These are phyloP conservation scores for Blastobasis adustella DNA, from an alignment of 2,888 invertebrate genomes.

Conservation along the genomic window DNA sequence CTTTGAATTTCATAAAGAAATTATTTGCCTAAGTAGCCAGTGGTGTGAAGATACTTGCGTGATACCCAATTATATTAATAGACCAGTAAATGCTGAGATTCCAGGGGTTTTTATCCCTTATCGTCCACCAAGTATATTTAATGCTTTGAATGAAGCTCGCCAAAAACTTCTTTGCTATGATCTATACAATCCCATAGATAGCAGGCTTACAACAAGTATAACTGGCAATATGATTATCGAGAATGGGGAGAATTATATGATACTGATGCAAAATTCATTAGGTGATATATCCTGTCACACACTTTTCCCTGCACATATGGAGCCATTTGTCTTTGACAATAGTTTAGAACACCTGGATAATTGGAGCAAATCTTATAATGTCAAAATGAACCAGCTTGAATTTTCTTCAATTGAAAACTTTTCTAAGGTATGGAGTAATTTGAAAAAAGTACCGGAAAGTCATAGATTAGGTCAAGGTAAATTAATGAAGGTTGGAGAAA, in stretches of 20 bases:
- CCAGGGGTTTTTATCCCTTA: conserved; percentile 45
- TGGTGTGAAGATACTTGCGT: conserved; percentile 61
- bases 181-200: conserved; percentile 41
- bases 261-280: conserved; percentile 53
- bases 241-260: conserved; percentile 37
- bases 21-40: conserved; percentile 54
- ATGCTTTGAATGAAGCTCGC: conserved; percentile 40
- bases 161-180: conserved; percentile 42
- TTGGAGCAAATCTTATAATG: conserved; percentile 42
- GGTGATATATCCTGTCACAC: conserved; percentile 57
- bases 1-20: conserved; percentile 47
- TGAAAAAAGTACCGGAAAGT: conserved; percentile 40
- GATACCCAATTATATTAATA: conserved; percentile 43
- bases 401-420: conserved; percentile 42
- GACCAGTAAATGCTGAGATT: conserved; percentile 24
- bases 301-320: conserved; percentile 44
- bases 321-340: conserved; percentile 43
- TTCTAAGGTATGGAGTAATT: conserved; percentile 34
- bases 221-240: conserved; percentile 42
- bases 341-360: conserved; percentile 36
- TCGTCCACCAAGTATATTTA: conserved; percentile 47
- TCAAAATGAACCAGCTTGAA: conserved; percentile 31
- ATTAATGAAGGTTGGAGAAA: conserved; percentile 9
- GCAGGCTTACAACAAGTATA: conserved; percentile 41
- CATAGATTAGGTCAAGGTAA: conserved; percentile 28